Evolutionary conservation across 2,797 vertebrate genomes (phyloP).

Genomic region (Apogon hyalosoma): DNA sequence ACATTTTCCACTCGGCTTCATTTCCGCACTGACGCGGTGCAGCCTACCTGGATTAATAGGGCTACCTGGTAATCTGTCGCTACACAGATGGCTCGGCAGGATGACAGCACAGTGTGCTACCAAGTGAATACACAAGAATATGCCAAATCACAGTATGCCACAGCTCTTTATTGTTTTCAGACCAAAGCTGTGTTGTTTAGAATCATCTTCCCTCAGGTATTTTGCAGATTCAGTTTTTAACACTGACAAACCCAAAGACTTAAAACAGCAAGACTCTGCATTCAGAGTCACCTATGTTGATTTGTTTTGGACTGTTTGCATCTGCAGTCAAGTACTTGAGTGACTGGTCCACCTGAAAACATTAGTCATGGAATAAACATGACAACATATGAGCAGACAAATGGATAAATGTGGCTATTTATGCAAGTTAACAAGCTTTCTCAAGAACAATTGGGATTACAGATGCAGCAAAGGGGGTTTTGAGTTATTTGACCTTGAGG

Average conservation of each 20-base stretch:
- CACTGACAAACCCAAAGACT: constrained; percentile 25
- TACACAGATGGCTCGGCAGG: constrained; percentile 72
- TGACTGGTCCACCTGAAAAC: constrained; percentile 12
- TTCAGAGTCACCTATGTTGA: constrained; percentile 20
- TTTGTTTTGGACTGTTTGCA: constrained; percentile 11
- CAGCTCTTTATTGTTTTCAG: constrained; percentile 35
- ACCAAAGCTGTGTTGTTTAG: constrained; percentile 25
- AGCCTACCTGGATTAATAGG: constrained; percentile 72
- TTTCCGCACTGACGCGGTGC: constrained; percentile 51
- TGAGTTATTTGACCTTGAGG: constrained; percentile 27
- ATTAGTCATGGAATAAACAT: constrained; percentile 32
- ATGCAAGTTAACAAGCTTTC: neutral
- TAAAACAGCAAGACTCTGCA: neutral
- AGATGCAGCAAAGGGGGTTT: neutral
- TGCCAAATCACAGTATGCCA: constrained; percentile 48
- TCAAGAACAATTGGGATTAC: constrained; percentile 1
- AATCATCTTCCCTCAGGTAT: neutral
- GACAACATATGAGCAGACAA: constrained; percentile 1
- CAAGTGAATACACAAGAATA: constrained; percentile 11
- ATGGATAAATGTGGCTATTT: constrained; percentile 19
- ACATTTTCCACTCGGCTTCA: constrained; percentile 71
- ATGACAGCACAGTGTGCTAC: constrained; percentile 40
- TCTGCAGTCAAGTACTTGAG: constrained; percentile 13
- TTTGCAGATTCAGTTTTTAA: constrained; percentile 1
- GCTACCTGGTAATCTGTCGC: constrained; percentile 73